Percentiles rank a stretch among this genome's conserved stretches.
Conservation (phyloP, 2,888 invertebrate genomes). For the Panorpa germanica region DNA sequence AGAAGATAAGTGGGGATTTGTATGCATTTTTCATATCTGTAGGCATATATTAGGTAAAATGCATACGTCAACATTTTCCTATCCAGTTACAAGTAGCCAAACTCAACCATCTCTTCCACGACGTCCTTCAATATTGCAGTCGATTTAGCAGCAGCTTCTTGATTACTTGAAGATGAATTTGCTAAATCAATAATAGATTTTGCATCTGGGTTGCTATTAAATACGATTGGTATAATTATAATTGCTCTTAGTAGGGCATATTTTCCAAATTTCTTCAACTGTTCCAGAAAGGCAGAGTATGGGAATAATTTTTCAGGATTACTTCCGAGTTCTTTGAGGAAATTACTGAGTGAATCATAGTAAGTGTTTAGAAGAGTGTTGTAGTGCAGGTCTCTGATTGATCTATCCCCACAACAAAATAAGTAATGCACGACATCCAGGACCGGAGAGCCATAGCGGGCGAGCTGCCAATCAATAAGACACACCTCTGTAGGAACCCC, state of each 20-base stretch:
- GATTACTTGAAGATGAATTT: too few species aligned
- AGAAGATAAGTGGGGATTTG: too few species aligned
- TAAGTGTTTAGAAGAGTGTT: slow-evolving; percentile 10
- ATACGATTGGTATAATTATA: slow-evolving; percentile 10
- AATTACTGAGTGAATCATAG: slow-evolving; percentile 9
- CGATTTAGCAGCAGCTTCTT: too few species aligned
- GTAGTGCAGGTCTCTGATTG: slow-evolving; percentile 9
- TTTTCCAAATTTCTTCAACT: slow-evolving; percentile 10
- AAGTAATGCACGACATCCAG: slow-evolving; percentile 10
- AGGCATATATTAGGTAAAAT: too few species aligned
- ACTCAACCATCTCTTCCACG: too few species aligned
- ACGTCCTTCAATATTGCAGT: too few species aligned
- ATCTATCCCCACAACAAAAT: slow-evolving; percentile 10
- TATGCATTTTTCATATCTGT: too few species aligned
- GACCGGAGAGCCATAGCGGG: slow-evolving; percentile 11
- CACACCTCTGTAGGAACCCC: slow-evolving; percentile 8
- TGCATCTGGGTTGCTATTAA: too few species aligned
- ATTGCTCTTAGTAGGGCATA: slow-evolving; percentile 8
- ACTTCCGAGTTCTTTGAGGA: slow-evolving; percentile 9
- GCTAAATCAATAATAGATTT: too few species aligned
- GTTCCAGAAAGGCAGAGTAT: slow-evolving; percentile 9
- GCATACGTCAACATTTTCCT: too few species aligned
- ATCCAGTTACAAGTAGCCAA: too few species aligned
- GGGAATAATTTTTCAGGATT: slow-evolving; percentile 10
- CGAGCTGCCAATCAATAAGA: slow-evolving; percentile 11